Evolutionary conservation across 2,888 invertebrate species (phyloP), one percentile per base, ranked within the genome.

Genomic region (Platycheirus albimanus): DNA sequence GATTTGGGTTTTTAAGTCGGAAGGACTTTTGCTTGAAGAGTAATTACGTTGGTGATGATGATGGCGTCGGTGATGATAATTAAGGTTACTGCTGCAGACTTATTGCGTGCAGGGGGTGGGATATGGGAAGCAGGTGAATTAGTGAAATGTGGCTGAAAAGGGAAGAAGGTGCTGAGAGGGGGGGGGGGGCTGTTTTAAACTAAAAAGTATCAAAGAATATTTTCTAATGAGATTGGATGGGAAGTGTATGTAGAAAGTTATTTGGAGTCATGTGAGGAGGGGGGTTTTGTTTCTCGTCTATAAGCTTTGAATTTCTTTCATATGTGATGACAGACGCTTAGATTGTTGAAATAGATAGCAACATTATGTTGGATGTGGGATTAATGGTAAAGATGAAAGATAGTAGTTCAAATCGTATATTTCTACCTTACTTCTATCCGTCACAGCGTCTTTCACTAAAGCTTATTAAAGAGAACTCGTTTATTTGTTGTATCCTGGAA

Each of bases 1-100:
- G 84, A 84, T 84, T 84, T 84, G 84, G 84, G 79, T 84, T 84
- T 84, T 84, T 84, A 84, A 84, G 84, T 84, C 84, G 84, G 84
- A 84, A 84, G 84, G 84, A 84, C 79, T 84, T 84, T 66, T 70
- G 84, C 84, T 79, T 70, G 79, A 84, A 66, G 84, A 75, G 84
- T 79, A 78, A 83, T 83, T 83, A 83, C 83, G 51, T 70, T 64
- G 79, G 61, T 75, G 74, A 74, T 78, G 69, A 83, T 77, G 72
- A 79, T 67, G 74, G 28, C 41, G 67, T 58, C 58, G 47, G 63
- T 78, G 69, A 83, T 78, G 78, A 74, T 83, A 74, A 78, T 74
- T 72, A 83, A 74, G 64, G 78, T 78, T 63, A 63, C 51, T 64
- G 49, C 56, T 56, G 38, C 61, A 58, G 47, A 71, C 43, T 13